Evolutionary conservation across 2,888 invertebrate genomes (phyloP).

Genomic region (Ceriagrion tenellum): DNA sequence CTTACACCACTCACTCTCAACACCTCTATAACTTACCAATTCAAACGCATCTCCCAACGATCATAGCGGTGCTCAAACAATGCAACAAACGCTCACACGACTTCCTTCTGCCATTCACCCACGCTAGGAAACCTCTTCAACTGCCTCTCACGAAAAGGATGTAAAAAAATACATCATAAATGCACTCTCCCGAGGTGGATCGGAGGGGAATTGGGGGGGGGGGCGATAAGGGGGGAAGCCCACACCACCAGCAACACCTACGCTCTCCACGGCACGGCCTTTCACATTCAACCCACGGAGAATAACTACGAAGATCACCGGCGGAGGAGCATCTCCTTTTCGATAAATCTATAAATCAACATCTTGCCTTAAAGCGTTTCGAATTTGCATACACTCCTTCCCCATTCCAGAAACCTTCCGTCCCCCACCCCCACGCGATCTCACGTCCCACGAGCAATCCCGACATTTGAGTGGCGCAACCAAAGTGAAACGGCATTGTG

Average conservation of each 20-base stretch:
- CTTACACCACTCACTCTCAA: not conserved
- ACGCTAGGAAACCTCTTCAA: not conserved
- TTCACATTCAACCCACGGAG: conserved; percentile 29
- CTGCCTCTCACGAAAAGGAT: not conserved
- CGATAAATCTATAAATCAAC: conserved; percentile 51
- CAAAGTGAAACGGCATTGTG: not conserved
- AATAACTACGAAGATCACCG: not conserved
- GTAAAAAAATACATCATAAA: not conserved
- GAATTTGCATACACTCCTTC: conserved; percentile 24
- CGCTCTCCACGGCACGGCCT: not conserved
- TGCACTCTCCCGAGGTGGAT: too few species aligned
- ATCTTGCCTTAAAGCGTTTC: conserved; percentile 23
- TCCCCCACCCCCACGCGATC: not conserved
- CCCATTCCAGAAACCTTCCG: too few species aligned
- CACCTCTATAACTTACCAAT: not conserved
- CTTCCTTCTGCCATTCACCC: not conserved
- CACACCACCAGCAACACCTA: not conserved
- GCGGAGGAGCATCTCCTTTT: not conserved
- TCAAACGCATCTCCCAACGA: not conserved
- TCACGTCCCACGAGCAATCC: not conserved
- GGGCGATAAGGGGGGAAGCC: not conserved
- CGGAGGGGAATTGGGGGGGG: not conserved
- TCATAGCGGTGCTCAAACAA: not conserved
- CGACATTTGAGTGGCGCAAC: not conserved
- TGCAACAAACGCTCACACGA: too few species aligned